Evolutionary conservation across 2,797 vertebrate genomes (phyloP).

Genomic region (Myoxocephalus aenaeus): DNA sequence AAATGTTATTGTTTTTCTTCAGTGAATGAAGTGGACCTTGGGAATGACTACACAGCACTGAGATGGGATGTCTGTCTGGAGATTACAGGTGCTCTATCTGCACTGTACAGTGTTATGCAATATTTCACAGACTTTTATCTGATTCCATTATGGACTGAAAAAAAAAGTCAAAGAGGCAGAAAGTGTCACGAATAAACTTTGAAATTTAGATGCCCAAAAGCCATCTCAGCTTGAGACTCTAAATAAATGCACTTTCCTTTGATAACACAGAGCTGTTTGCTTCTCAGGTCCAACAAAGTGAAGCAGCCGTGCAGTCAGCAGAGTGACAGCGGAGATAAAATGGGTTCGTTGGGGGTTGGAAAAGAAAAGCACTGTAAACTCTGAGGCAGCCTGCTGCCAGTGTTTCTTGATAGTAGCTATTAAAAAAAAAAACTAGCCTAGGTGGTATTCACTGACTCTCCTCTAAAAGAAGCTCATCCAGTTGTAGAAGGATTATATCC

Average conservation of each 20-base stretch:
- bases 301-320: conserved; percentile 51
- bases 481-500: conserved; percentile 68
- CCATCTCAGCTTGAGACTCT: conserved; percentile 53
- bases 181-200: conserved; percentile 54
- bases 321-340: conserved; percentile 78
- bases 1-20: not conserved
- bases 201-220: conserved; percentile 61
- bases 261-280: conserved; percentile 65
- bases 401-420: conserved; percentile 66
- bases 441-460: conserved; percentile 65
- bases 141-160: conserved; percentile 29
- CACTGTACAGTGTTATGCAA: conserved; percentile 29
- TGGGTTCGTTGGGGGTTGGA: conserved; percentile 70
- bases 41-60: conserved; percentile 2
- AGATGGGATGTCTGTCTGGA: conserved; percentile 20
- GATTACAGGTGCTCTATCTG: conserved; percentile 39
- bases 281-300: conserved; percentile 66
- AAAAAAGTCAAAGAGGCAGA: conserved; percentile 36
- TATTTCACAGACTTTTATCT: conserved; percentile 36
- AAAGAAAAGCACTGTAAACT: conserved; percentile 74
- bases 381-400: conserved; percentile 69
- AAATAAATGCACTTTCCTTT: conserved; percentile 69
- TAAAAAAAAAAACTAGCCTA: conserved; percentile 25
- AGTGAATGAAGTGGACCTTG: conserved; percentile 2
- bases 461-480: conserved; percentile 66